These are phyloP conservation scores for Homalodisca vitripennis DNA, from an alignment of 1,140 invertebrate species.

Conservation along the genomic window DNA sequence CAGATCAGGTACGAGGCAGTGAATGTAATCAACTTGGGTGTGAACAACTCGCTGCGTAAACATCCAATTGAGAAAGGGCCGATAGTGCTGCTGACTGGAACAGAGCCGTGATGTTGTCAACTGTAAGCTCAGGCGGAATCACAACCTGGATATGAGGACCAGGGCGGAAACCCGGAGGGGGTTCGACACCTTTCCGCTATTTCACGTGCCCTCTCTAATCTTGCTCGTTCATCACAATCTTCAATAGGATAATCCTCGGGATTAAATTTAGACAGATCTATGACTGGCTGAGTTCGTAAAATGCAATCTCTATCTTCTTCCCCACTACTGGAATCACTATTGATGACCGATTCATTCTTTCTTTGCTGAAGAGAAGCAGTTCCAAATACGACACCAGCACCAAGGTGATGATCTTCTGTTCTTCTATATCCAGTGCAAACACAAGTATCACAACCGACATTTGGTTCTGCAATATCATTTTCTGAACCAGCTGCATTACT, in stretches of 20 bases:
- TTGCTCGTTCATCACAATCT: conserved; percentile 70
- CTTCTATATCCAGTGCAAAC: conserved; percentile 61
- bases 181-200: conserved; percentile 75
- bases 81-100: conserved; percentile 58
- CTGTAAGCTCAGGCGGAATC: conserved; percentile 57
- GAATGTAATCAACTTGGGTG: conserved; percentile 90
- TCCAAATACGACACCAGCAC: conserved; percentile 54
- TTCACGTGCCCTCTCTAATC: conserved; percentile 67
- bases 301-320: conserved; percentile 21
- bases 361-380: conserved; percentile 46
- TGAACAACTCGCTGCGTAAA: conserved; percentile 62
- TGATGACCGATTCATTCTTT: conserved; percentile 21
- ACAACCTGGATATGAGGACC: conserved; percentile 51
- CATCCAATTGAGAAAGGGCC: conserved; percentile 54
- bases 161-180: conserved; percentile 59
- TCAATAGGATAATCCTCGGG: conserved; percentile 62
- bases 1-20: conserved; percentile 93
- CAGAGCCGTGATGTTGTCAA: conserved; percentile 59
- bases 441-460: conserved; percentile 48
- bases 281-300: conserved; percentile 48
- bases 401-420: conserved; percentile 56
- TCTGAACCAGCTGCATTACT: conserved; percentile 51
- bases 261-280: conserved; percentile 59
- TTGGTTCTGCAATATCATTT: conserved; percentile 51
- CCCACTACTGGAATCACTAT: conserved; percentile 31